Percentiles rank a stretch among this genome's conserved stretches.
Evolutionary conservation across 2,888 invertebrate species (phyloP).

Genomic region (Hydropsyche betteni): DNA sequence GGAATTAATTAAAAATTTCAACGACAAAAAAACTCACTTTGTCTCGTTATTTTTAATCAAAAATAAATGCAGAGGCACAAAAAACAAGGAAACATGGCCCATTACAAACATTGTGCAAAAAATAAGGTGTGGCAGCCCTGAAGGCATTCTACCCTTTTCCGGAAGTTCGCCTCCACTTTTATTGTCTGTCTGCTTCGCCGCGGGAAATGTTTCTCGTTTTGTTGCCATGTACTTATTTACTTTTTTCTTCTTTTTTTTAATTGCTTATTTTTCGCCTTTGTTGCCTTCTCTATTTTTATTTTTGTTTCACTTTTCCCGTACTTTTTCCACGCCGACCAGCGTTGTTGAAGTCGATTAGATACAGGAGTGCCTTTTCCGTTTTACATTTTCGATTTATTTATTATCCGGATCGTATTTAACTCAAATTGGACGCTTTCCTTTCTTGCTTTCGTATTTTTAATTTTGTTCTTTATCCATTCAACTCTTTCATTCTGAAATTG

Average conservation of each 20-base stretch:
- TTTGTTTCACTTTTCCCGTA: background rate
- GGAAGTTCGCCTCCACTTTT: conserved; percentile 5
- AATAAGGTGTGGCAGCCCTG: conserved; percentile 4
- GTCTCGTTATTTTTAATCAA: no score
- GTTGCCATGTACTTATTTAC: conserved; percentile 7
- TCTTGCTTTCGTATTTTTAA: background rate
- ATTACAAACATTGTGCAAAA: background rate
- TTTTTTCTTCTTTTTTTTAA: conserved; percentile 19
- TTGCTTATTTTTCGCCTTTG: conserved; percentile 27
- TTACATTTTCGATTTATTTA: conserved; percentile 1
- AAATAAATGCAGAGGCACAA: no score
- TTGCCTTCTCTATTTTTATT: background rate
- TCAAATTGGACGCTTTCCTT: background rate
- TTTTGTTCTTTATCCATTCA: no score
- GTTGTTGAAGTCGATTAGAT: conserved; percentile 13
- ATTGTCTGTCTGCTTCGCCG: conserved; percentile 6
- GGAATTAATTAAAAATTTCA: no score
- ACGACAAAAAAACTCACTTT: no score
- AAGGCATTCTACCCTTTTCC: conserved; percentile 1
- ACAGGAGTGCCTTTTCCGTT: background rate
- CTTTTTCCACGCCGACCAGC: background rate
- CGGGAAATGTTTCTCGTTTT: conserved; percentile 21
- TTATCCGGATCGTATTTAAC: no score
- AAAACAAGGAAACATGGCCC: no score
- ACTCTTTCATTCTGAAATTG: no score